These are phyloP conservation scores for Mus spretus DNA, from an alignment of 2,797 vertebrate species.

Conservation along the genomic window DNA sequence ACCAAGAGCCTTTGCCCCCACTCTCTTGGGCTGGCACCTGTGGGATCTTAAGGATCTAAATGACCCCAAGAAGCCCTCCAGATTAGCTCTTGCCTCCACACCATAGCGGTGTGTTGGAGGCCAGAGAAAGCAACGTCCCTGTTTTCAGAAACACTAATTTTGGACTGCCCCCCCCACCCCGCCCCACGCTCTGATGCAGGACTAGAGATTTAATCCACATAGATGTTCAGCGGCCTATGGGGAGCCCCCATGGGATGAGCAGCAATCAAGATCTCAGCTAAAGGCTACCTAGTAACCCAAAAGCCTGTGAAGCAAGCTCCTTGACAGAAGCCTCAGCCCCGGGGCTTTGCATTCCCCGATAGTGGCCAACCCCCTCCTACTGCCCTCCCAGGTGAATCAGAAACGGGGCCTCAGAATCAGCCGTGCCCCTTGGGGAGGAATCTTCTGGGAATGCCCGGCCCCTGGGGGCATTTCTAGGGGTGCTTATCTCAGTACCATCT, in stretches of 20 bases:
- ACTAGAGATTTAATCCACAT: not conserved
- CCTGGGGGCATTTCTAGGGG: not conserved
- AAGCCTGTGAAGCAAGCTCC: not conserved
- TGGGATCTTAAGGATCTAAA: constrained; percentile 15
- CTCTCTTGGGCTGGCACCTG: not conserved
- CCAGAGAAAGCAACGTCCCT: not conserved
- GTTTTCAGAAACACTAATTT: not conserved
- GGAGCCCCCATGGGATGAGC: not conserved
- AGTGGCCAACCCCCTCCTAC: not conserved
- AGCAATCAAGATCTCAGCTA: not conserved
- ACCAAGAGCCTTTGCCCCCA: not conserved
- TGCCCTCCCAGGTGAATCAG: constrained; percentile 36
- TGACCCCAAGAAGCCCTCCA: not conserved
- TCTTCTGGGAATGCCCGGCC: not conserved
- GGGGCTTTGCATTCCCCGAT: not conserved
- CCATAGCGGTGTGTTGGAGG: not conserved
- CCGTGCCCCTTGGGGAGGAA: not conserved
- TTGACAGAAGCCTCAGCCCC: not conserved
- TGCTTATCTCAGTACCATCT: not conserved
- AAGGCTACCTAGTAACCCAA: not conserved
- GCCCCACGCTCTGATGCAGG: not conserved
- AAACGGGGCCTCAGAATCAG: not conserved
- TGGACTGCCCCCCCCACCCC: not conserved
- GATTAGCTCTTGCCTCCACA: not conserved
- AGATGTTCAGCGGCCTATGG: not conserved